A percentile compares a stretch with the other conserved stretches of the same genome.
Evolutionary conservation across 1,140 invertebrate species (phyloP).

Genomic region (Delia radicum): DNA sequence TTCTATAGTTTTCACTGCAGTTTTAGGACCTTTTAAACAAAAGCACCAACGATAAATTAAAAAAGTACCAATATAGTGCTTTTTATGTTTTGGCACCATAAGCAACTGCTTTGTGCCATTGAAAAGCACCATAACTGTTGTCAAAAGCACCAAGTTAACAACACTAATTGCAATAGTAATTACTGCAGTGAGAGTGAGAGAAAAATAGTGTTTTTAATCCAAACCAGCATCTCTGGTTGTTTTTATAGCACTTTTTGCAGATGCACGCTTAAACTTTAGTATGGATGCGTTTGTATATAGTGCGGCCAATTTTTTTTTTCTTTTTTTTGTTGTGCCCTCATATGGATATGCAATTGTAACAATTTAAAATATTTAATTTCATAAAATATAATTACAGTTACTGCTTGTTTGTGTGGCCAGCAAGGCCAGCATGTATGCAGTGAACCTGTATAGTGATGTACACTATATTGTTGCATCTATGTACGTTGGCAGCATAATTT

Average conservation of each 20-base stretch:
- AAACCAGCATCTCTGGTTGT: conserved; percentile 13
- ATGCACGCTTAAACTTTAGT: neutral
- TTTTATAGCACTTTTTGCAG: neutral
- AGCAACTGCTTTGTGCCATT: too few relatives aligned
- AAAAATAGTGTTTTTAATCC: too few relatives aligned
- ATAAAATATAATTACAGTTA: conserved; percentile 21
- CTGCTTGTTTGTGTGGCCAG: neutral
- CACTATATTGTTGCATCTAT: neutral
- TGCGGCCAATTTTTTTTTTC: neutral
- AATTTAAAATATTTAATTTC: conserved; percentile 24
- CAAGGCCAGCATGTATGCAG: neutral
- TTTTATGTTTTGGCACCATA: too few relatives aligned
- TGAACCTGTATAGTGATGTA: neutral
- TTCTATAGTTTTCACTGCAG: too few relatives aligned
- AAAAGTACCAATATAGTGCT: too few relatives aligned
- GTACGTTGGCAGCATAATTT: neutral
- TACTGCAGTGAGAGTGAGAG: too few relatives aligned
- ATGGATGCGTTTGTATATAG: neutral
- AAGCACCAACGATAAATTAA: too few relatives aligned
- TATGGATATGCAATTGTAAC: conserved; percentile 5
- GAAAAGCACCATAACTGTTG: too few relatives aligned
- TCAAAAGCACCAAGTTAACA: too few relatives aligned
- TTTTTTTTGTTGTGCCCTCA: neutral
- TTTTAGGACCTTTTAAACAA: too few relatives aligned
- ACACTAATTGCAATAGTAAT: too few relatives aligned